Percentiles rank a stretch among this genome's conserved stretches.
Conservation (phyloP, 2,113 vertebrate species). For the Melanerpes aurifrons region DNA sequence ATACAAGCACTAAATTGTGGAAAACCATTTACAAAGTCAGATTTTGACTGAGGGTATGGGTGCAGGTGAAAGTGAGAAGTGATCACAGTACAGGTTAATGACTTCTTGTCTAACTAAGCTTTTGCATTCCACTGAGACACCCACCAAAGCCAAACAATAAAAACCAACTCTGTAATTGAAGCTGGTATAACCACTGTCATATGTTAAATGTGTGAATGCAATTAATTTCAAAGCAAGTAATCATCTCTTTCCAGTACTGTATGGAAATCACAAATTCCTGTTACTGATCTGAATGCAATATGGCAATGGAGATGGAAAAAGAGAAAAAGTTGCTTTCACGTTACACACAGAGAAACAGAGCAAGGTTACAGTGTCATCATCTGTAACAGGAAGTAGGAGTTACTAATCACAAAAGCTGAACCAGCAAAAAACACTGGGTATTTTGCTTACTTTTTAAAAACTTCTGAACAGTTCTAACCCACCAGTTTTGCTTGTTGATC, state of each 20-base stretch:
- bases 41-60: background rate
- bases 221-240: background rate
- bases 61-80: background rate
- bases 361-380: background rate
- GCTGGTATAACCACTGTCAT: background rate
- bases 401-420: background rate
- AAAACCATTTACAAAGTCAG: background rate
- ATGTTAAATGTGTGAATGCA: background rate
- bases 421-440: background rate
- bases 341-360: accelerated
- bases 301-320: background rate
- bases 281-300: background rate
- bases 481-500: background rate
- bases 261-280: background rate
- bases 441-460: background rate
- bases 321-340: background rate
- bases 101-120: background rate
- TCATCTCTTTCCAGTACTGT: background rate
- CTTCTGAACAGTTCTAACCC: background rate
- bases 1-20: background rate
- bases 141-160: background rate
- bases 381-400: background rate
- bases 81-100: background rate
- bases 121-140: background rate
- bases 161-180: background rate